These are phyloP conservation scores for Paramisgurnus dabryanus DNA, from an alignment of 2,113 vertebrate species.

Conservation along the genomic window DNA sequence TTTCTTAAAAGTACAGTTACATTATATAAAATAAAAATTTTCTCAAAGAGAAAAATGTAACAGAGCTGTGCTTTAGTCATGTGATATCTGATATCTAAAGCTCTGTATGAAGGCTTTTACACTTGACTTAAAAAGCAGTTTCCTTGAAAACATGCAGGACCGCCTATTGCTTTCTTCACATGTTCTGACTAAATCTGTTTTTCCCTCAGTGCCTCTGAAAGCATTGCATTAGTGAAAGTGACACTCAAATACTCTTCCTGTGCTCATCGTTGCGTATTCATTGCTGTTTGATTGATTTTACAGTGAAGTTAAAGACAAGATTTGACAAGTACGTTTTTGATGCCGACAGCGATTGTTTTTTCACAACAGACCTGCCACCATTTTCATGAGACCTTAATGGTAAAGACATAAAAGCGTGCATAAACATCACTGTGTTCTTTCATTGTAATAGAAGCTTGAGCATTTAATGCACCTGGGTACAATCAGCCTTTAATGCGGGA, in stretches of 20 bases:
- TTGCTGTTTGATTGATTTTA: conserved; percentile 19
- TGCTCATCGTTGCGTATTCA: neutral
- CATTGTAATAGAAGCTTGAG: neutral
- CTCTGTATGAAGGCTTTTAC: neutral
- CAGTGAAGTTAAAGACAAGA: conserved; percentile 12
- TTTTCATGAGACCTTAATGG: neutral
- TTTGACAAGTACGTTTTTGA: neutral
- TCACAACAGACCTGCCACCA: neutral
- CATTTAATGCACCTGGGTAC: neutral
- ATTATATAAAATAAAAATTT: no score
- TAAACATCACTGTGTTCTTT: conserved; percentile 1
- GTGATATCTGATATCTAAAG: neutral
- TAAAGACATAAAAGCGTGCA: neutral
- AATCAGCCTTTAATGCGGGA: neutral
- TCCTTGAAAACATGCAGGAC: neutral
- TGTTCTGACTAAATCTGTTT: neutral
- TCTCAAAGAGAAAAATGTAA: neutral
- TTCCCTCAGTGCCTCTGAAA: neutral
- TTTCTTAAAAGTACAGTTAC: no score
- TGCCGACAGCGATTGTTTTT: conserved; percentile 5
- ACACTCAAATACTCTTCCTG: neutral
- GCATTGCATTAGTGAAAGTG: neutral
- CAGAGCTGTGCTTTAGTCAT: neutral
- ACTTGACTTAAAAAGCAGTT: neutral
- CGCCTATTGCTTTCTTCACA: neutral